Conservation (phyloP, 2,888 invertebrate species). For the Sabatieria punctata region DNA sequence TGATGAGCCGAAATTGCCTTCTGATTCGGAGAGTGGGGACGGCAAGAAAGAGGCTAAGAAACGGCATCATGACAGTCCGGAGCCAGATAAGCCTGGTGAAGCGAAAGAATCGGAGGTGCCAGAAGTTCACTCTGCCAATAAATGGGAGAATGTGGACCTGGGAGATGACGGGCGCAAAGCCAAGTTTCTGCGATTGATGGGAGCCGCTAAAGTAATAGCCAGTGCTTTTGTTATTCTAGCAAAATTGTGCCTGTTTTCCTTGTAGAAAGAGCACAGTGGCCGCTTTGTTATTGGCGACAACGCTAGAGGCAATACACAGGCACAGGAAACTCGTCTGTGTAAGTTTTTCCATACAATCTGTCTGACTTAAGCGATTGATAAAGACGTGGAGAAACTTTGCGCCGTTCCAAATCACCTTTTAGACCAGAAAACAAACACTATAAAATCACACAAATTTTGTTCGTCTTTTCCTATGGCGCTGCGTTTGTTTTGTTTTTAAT, state of each 20-base stretch:
- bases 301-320: neutral
- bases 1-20: too few species aligned
- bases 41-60: neutral
- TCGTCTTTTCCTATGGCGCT: too few species aligned
- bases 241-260: neutral
- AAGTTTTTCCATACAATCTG: too few species aligned
- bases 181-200: conserved; percentile 34
- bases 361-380: too few species aligned
- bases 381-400: too few species aligned
- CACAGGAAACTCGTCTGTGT: too few species aligned
- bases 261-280: conserved; percentile 26
- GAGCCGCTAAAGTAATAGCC: conserved; percentile 26
- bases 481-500: too few species aligned
- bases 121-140: conserved; percentile 32
- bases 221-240: neutral
- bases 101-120: neutral
- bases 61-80: too few species aligned
- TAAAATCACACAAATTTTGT: too few species aligned
- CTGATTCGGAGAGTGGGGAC: neutral
- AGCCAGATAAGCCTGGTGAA: neutral
- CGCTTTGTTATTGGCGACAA: conserved; percentile 29
- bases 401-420: too few species aligned
- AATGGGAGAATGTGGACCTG: conserved; percentile 33
- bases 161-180: conserved; percentile 31
- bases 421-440: too few species aligned